These are phyloP conservation scores for Listronotus bonariensis DNA, from an alignment of 1,140 invertebrate genomes.

Conservation along the genomic window DNA sequence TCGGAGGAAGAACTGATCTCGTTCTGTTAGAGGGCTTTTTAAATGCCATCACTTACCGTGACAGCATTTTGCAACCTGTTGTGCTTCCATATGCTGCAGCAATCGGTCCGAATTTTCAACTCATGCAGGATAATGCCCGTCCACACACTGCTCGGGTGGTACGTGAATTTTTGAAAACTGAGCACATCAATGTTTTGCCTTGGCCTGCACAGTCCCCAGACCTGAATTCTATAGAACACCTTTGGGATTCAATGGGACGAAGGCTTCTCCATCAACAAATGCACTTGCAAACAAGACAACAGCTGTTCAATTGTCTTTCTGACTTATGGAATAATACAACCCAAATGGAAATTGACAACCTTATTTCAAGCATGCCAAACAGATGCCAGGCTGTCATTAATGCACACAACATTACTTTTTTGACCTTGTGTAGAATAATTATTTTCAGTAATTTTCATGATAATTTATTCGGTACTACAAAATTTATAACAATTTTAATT, in stretches of 20 bases:
- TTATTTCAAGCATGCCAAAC: conserved; percentile 8
- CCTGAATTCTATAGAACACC: conserved; percentile 2
- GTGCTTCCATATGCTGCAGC: not conserved
- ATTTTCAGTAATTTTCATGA: no score
- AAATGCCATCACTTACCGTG: not conserved
- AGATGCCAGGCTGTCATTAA: conserved; percentile 9
- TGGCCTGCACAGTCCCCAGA: not conserved
- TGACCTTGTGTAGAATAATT: no score
- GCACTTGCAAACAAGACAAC: not conserved
- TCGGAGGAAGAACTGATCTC: not conserved
- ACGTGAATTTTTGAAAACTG: not conserved
- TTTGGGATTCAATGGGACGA: conserved; percentile 2
- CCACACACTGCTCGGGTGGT: conserved; percentile 2
- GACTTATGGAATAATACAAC: not conserved
- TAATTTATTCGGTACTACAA: no score
- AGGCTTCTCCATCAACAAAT: not conserved
- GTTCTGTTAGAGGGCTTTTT: not conserved
- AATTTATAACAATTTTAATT: no score
- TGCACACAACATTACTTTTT: not conserved
- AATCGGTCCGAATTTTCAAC: not conserved
- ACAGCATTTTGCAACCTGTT: conserved; percentile 1
- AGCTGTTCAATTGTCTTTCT: conserved; percentile 8
- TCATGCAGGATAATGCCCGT: not conserved
- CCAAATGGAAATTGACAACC: conserved; percentile 7
- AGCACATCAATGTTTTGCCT: conserved; percentile 2